These are phyloP conservation scores for Hirundo rustica DNA, from an alignment of 2,797 vertebrate species.

Conservation along the genomic window DNA sequence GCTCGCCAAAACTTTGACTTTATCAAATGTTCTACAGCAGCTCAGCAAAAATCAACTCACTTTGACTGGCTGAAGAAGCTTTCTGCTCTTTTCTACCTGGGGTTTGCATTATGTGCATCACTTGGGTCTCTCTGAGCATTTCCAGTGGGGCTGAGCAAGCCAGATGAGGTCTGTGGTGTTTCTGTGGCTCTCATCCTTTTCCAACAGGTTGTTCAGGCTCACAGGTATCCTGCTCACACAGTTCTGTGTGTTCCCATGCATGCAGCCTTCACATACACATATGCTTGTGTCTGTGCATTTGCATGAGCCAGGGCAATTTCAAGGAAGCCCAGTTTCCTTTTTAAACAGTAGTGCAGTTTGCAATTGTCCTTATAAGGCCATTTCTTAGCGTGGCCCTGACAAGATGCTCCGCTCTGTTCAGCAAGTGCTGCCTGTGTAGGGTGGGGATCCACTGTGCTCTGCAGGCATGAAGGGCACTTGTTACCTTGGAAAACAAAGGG, in stretches of 20 bases:
- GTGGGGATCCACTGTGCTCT: background rate
- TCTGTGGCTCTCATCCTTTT: background rate
- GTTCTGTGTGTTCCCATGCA: background rate
- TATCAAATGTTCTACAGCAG: slow-evolving; percentile 15
- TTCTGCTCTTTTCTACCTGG: background rate
- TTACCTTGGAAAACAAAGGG: background rate
- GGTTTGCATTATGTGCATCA: background rate
- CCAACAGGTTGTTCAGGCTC: background rate
- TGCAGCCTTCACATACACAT: background rate
- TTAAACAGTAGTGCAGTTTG: background rate
- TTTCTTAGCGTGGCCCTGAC: background rate
- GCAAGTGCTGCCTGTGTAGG: background rate
- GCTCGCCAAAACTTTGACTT: slow-evolving; percentile 33
- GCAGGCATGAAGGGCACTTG: background rate
- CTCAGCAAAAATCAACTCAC: background rate
- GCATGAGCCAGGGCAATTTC: background rate
- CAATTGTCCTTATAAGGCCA: background rate
- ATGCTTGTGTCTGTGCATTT: background rate
- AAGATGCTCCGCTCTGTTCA: background rate
- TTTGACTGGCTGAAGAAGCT: background rate
- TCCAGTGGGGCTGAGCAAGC: background rate
- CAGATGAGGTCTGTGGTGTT: background rate
- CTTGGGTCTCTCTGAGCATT: background rate
- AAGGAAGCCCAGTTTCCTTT: background rate
- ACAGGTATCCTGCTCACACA: background rate